Conservation (phyloP, 2,113 vertebrate species). For the Solea senegalensis region DNA sequence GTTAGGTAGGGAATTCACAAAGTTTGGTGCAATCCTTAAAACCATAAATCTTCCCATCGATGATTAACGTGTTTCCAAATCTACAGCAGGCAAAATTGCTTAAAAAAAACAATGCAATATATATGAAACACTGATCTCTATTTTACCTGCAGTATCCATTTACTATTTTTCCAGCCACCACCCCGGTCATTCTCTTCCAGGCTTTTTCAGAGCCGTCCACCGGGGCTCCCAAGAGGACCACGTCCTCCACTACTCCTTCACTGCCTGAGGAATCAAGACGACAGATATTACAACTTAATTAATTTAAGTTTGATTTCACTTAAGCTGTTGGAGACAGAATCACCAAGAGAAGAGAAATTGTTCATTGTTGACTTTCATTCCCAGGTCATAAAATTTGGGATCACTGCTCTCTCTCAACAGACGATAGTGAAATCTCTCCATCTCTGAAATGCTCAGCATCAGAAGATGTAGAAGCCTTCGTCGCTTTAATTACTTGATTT, state of each 20-base stretch:
- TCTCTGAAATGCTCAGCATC: too few species aligned
- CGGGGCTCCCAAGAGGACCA: conserved; percentile 91
- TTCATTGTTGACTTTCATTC: too few species aligned
- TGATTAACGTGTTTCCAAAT: not conserved
- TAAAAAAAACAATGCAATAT: not conserved
- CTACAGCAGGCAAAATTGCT: not conserved
- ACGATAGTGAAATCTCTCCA: too few species aligned
- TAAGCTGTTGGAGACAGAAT: too few species aligned
- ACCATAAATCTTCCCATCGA: not conserved
- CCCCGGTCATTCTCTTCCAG: conserved; percentile 87
- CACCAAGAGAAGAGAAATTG: too few species aligned
- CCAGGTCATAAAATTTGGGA: too few species aligned
- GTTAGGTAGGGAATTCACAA: conserved; percentile 26
- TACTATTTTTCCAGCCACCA: conserved; percentile 92
- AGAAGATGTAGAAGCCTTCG: too few species aligned
- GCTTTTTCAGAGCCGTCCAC: conserved; percentile 91
- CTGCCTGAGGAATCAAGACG: conserved; percentile 77
- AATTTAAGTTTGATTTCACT: too few species aligned
- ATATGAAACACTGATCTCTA: not conserved
- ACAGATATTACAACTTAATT: conserved; percentile 5
- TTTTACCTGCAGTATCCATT: conserved; percentile 94
- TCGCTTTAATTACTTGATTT: too few species aligned
- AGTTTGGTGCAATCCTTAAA: not conserved
- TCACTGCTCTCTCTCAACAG: too few species aligned
- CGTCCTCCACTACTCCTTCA: conserved; percentile 92